Evolutionary conservation across 1,140 invertebrate genomes (phyloP).

Genomic region (Drosophila kikkawai): DNA sequence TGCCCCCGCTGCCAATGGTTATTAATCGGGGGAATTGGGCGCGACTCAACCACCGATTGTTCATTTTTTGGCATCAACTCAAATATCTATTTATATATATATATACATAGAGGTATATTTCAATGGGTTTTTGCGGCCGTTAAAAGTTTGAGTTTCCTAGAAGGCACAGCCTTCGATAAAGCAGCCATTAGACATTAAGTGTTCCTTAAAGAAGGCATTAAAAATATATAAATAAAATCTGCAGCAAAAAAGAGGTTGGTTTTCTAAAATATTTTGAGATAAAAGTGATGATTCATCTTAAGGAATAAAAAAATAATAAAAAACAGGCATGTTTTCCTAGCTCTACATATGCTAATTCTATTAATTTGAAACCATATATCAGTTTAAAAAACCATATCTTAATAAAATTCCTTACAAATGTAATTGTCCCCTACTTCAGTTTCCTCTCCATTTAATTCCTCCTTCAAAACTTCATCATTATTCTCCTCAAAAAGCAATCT

Average conservation of each 20-base stretch:
- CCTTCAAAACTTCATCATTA: neutral
- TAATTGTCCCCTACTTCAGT: neutral
- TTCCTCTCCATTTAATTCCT: neutral
- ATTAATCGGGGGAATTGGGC: constrained; percentile 43
- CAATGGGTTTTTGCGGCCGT: neutral
- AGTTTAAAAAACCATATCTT: neutral
- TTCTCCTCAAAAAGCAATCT: neutral
- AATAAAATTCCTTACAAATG: neutral
- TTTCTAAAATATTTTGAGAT: neutral
- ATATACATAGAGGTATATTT: neutral
- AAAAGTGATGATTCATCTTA: neutral
- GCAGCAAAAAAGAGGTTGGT: neutral
- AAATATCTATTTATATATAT: neutral
- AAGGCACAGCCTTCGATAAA: neutral
- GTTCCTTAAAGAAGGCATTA: constrained; percentile 3
- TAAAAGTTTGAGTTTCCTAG: constrained; percentile 18
- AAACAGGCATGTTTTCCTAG: neutral
- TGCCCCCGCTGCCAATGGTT: constrained; percentile 62
- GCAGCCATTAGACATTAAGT: constrained; percentile 5
- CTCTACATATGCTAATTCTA: too few species aligned
- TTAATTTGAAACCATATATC: too few species aligned
- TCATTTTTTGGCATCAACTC: constrained; percentile 28
- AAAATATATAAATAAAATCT: neutral
- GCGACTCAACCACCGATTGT: constrained; percentile 28
- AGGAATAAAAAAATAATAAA: neutral